Conservation (phyloP, 2,888 invertebrate genomes). For the Papilio demoleus region DNA sequence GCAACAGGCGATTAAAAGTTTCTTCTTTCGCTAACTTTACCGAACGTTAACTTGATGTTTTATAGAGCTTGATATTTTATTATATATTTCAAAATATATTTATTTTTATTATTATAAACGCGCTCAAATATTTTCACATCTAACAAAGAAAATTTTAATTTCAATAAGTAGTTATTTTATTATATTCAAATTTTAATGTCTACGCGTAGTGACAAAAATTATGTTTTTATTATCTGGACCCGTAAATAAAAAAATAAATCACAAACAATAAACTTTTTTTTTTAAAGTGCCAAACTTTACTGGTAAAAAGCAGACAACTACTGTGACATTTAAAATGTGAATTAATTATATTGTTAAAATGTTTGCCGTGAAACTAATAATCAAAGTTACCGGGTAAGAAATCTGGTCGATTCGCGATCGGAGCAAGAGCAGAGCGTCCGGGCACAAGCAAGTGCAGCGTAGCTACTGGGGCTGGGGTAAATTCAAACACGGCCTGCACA, state of each 20-base stretch:
- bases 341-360: neutral
- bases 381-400: conserved; percentile 19
- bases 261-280: neutral
- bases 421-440: conserved; percentile 12
- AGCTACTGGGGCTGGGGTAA: conserved; percentile 26
- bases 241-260: conserved; percentile 6
- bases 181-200: no score
- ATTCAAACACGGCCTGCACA: conserved; percentile 28
- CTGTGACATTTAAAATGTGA: no score
- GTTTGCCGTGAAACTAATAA: conserved; percentile 1
- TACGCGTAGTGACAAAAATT: no score
- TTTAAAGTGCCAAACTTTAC: neutral
- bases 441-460: conserved; percentile 34
- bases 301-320: neutral
- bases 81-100: no score
- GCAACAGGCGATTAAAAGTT: neutral
- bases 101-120: no score
- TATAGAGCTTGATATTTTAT: no score
- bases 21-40: conserved; percentile 1
- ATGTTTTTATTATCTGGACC: neutral
- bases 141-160: no score
- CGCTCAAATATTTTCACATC: no score
- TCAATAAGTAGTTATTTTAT: no score
- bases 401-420: conserved; percentile 21
- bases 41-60: neutral